Conservation (phyloP, 2,113 vertebrate genomes). For the Nibea albiflora region DNA sequence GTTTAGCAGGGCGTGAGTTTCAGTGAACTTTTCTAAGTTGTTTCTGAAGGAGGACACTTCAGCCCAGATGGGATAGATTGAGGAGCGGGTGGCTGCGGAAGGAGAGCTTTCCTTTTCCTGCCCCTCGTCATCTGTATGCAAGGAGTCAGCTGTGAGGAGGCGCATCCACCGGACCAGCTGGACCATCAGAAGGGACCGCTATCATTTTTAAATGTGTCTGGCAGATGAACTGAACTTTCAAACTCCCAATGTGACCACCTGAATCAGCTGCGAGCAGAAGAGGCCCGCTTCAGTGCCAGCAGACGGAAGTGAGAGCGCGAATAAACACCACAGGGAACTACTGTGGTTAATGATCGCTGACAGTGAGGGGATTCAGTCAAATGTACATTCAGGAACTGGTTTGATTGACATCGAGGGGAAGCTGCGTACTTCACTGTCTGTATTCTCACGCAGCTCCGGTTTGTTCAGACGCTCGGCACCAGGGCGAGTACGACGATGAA, state of each 20-base stretch:
- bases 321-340: not conserved
- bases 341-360: not conserved
- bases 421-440: not conserved
- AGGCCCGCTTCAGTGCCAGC: not conserved
- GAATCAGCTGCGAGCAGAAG: not conserved
- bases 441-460: not conserved
- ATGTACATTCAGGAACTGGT: not conserved
- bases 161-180: slow-evolving; percentile 8
- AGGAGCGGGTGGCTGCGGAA: slow-evolving; percentile 3
- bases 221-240: not conserved
- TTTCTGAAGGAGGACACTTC: not conserved
- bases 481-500: not conserved
- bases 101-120: slow-evolving; percentile 47
- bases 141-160: slow-evolving; percentile 27
- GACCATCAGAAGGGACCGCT: not conserved
- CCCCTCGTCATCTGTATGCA: slow-evolving; percentile 34
- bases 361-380: not conserved
- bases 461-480: not conserved
- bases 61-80: slow-evolving; percentile 11
- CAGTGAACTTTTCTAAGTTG: not conserved
- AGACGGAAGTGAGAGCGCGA: not conserved
- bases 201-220: not conserved
- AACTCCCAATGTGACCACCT: not conserved
- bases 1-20: not conserved
- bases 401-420: not conserved